phyloP scores from a whole-genome alignment of 2,797 vertebrate genomes.

The Tadarida brasiliensis region DNA sequence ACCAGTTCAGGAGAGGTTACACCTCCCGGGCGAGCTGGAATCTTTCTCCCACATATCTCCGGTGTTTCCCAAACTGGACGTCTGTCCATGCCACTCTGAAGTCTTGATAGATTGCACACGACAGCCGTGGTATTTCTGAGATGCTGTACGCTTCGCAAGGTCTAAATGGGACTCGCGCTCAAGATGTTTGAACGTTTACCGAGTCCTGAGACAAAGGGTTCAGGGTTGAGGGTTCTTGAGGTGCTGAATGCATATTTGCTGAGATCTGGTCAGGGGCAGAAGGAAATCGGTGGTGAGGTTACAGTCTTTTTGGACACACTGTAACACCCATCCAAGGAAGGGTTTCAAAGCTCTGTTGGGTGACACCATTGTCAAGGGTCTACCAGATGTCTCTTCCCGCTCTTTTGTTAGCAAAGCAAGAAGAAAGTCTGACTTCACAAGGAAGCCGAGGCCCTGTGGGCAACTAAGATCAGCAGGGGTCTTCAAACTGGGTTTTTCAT shows the following conservation, averaged over 20 bases:
- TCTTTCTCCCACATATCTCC: neutral
- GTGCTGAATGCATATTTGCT: fast-evolving
- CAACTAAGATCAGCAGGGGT: fast-evolving
- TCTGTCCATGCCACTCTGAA: fast-evolving
- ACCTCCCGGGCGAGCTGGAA: too few species aligned
- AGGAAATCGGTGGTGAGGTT: neutral
- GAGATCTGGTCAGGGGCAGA: fast-evolving
- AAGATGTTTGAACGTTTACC: too few species aligned
- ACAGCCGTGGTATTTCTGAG: fast-evolving
- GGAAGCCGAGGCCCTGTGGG: neutral
- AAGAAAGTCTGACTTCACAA: fast-evolving
- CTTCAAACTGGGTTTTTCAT: neutral
- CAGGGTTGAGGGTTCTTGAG: neutral
- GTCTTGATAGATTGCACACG: neutral
- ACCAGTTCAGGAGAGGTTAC: neutral
- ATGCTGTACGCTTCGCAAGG: fast-evolving
- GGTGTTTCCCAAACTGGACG: fast-evolving
- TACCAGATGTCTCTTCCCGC: neutral
- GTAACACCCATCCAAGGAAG: too few species aligned
- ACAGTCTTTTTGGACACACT: fast-evolving
- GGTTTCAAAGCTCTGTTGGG: fast-evolving
- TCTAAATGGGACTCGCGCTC: neutral
- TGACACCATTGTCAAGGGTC: fast-evolving
- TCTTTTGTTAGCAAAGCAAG: too few species aligned
- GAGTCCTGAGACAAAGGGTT: neutral